These are phyloP conservation scores for Polyodon spathula DNA, from an alignment of 2,113 vertebrate species.

Conservation along the genomic window DNA sequence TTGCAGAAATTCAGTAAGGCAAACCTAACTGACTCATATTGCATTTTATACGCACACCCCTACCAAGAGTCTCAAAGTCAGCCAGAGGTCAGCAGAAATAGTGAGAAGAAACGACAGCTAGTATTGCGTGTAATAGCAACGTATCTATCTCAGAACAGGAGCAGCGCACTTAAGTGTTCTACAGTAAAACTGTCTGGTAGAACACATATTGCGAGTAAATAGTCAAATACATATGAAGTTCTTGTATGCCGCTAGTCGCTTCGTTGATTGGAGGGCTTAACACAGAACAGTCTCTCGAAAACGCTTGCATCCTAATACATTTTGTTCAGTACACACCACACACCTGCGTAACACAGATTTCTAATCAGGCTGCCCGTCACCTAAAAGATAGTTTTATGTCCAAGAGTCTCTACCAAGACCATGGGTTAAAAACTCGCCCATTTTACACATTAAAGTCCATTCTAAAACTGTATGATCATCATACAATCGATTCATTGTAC, in stretches of 20 bases:
- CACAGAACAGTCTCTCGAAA: too few species aligned
- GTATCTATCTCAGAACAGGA: conserved; percentile 15
- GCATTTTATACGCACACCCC: conserved; percentile 5
- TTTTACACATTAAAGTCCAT: neutral
- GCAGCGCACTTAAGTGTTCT: conserved; percentile 22
- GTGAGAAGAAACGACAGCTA: conserved; percentile 18
- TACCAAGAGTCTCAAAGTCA: conserved; percentile 26
- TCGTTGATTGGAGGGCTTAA: too few species aligned
- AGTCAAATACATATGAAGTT: conserved; percentile 19
- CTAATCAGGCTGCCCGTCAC: too few species aligned
- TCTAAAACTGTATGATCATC: too few species aligned
- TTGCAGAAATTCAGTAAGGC: neutral
- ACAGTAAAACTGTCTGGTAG: too few species aligned
- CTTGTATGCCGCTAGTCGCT: neutral
- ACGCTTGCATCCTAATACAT: too few species aligned
- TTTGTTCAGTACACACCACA: too few species aligned
- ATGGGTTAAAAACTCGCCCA: neutral
- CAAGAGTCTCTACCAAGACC: conserved; percentile 14
- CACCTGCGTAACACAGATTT: too few species aligned
- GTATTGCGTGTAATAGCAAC: conserved; percentile 14
- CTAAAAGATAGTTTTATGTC: conserved; percentile 19
- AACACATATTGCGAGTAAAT: conserved; percentile 7
- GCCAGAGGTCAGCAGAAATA: conserved; percentile 32
- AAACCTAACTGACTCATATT: conserved; percentile 7
- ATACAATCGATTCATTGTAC: too few species aligned